Evolutionary conservation across 2,113 vertebrate genomes (phyloP), one percentile per base, ranked within the genome.

Genomic region (Crypturellus undulatus): DNA sequence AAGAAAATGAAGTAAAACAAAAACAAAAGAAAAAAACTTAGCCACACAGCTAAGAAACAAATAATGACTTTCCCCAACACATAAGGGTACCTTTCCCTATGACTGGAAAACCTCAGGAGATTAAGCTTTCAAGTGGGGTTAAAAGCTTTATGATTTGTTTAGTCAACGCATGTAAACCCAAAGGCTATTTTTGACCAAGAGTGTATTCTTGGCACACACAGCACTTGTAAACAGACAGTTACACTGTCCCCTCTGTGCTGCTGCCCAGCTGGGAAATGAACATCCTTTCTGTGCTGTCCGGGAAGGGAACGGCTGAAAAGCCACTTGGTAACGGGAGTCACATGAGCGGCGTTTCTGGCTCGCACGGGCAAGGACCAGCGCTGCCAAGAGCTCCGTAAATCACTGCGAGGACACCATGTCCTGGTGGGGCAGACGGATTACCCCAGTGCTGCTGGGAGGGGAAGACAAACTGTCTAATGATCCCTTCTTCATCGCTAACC

Each of bases 91-190:
- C 68, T 85, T 94, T 92, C 52, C 68, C 56, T 64, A 34, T 3
- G 28, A 77, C 79, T 36, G 84, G 86, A 84, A 93, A 90, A 34
- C 79, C 75, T 75, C 26, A 22, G 42, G 88, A 90, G 88, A 89
- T 59, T 68, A 1, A 14, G 49, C 59, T 96, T 96, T 94, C 90
- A 86, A 86, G 79, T 16, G 21, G 75, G 40, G 75, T 94, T 94
- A 96, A 95, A 94, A 93, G 75, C 90, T 81, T 86, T 70, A 54
- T 70, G 91, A 85, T 79, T 96, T 96, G 69, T 94, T 96, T 91
- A 95, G 90, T 59, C 76, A 86, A 73, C 2, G 4, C 22, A 21
- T 40, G 67, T 86, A 85, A 96, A 96, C 65, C 49, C 73, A 81
- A 81, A 62, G 54, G 81, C 76, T 95, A 88, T 93, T 96, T 97